These are phyloP conservation scores for Harpagoxenus sublaevis DNA, from an alignment of 2,888 invertebrate species.

Conservation along the genomic window DNA sequence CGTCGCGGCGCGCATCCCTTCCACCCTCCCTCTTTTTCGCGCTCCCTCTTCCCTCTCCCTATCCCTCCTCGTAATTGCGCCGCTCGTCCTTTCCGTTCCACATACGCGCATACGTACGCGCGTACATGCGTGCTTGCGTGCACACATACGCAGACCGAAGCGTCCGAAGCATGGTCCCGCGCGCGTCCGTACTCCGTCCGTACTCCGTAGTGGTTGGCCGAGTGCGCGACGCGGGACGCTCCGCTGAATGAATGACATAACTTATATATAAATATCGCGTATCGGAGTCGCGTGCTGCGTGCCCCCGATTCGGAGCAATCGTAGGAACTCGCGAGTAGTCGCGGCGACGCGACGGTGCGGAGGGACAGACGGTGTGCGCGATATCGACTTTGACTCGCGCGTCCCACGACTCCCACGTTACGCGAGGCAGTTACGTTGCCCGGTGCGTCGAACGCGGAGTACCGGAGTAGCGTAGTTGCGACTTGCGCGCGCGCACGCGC, in stretches of 20 bases:
- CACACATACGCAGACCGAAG: neutral
- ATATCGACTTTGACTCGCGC: neutral
- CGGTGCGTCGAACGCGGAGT: too few relatives aligned
- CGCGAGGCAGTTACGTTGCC: too few relatives aligned
- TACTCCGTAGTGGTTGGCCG: neutral
- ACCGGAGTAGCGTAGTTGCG: too few relatives aligned
- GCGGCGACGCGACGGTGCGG: neutral
- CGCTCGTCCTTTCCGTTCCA: neutral
- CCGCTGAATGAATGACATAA: constrained; percentile 80
- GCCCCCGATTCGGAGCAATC: neutral
- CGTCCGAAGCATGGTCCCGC: neutral
- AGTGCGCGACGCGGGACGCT: constrained; percentile 63
- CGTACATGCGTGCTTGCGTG: neutral
- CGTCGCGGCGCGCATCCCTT: constrained; percentile 56
- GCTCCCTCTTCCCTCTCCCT: neutral
- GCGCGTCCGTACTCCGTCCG: neutral
- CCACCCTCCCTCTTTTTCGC: constrained; percentile 45
- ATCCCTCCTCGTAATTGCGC: neutral
- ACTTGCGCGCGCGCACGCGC: neutral
- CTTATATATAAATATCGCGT: constrained; percentile 76
- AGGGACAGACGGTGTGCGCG: neutral
- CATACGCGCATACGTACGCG: neutral
- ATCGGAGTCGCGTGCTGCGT: constrained; percentile 61
- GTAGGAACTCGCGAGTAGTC: too few relatives aligned
- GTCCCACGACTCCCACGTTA: neutral